A percentile compares a stretch with the other conserved stretches of the same genome.
Conservation (phyloP, 2,113 vertebrate species). For the Albula goreensis region DNA sequence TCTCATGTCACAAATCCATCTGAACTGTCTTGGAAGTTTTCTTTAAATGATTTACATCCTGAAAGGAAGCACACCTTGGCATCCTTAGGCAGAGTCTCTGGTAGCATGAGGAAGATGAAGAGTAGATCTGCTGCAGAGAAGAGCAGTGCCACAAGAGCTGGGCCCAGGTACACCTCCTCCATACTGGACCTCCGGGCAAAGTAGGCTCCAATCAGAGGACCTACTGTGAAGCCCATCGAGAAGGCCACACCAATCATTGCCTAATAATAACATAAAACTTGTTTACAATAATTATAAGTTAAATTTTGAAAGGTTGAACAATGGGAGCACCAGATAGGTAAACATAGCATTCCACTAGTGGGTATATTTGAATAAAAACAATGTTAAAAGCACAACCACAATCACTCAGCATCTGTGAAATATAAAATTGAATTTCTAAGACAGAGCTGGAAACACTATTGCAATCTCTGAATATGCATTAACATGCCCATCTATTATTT, state of each 20-base stretch:
- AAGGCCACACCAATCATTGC: conserved; percentile 93
- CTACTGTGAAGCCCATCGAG: conserved; percentile 91
- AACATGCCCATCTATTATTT: too few relatives aligned
- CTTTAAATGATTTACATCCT: background rate
- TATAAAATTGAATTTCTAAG: too few relatives aligned
- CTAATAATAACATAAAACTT: conserved; percentile 58
- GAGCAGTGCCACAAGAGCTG: conserved; percentile 78
- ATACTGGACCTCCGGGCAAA: conserved; percentile 68
- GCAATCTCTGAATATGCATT: too few relatives aligned
- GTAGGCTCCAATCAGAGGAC: conserved; percentile 89
- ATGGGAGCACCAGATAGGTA: too few relatives aligned
- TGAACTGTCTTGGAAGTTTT: too few relatives aligned
- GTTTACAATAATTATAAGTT: background rate
- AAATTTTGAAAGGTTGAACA: too few relatives aligned
- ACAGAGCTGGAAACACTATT: too few relatives aligned
- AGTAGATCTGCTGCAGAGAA: conserved; percentile 79
- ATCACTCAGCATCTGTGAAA: too few relatives aligned
- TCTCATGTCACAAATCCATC: background rate
- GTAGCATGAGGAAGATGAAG: conserved; percentile 84
- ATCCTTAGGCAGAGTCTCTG: conserved; percentile 82
- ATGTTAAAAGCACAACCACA: too few relatives aligned
- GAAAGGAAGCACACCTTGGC: conserved; percentile 70
- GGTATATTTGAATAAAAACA: too few relatives aligned
- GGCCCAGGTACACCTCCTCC: conserved; percentile 67
- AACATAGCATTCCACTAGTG: too few relatives aligned